phyloP scores from a whole-genome alignment of 2,797 vertebrate species.

The Lacerta agilis region DNA sequence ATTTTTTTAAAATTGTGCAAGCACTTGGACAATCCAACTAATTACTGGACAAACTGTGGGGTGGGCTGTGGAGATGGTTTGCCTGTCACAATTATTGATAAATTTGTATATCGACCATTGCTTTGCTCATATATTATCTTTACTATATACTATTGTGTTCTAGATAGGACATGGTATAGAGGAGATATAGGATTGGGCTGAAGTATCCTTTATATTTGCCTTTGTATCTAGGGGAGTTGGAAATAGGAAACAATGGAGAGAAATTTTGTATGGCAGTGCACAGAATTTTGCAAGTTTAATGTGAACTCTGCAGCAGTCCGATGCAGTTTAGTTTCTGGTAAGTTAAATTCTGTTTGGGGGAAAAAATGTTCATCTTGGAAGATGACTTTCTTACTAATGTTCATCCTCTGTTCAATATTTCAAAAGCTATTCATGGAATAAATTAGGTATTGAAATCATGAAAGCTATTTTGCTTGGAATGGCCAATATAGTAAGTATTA shows the following conservation, averaged over 20 bases:
- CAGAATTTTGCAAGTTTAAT: constrained; percentile 77
- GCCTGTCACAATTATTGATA: constrained; percentile 32
- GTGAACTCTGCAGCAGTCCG: constrained; percentile 68
- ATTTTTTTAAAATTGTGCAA: neutral
- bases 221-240: constrained; percentile 77
- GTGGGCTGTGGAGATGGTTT: neutral
- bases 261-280: constrained; percentile 74
- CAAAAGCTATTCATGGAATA: constrained; percentile 52
- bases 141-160: constrained; percentile 60
- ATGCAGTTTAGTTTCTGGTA: constrained; percentile 77
- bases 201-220: constrained; percentile 79
- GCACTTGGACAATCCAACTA: neutral
- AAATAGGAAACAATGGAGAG: constrained; percentile 77
- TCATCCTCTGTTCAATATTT: constrained; percentile 54
- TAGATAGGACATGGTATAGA: constrained; percentile 59
- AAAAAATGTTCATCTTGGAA: constrained; percentile 63
- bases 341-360: constrained; percentile 75
- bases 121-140: constrained; percentile 51
- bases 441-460: constrained; percentile 52
- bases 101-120: constrained; percentile 37
- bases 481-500: constrained; percentile 19
- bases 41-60: neutral
- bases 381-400: constrained; percentile 66
- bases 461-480: constrained; percentile 12
- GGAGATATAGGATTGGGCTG: constrained; percentile 74